Evolutionary conservation across 2,888 invertebrate species (phyloP), one percentile per base, ranked within the genome.

Genomic region (Hydropsyche betteni): DNA sequence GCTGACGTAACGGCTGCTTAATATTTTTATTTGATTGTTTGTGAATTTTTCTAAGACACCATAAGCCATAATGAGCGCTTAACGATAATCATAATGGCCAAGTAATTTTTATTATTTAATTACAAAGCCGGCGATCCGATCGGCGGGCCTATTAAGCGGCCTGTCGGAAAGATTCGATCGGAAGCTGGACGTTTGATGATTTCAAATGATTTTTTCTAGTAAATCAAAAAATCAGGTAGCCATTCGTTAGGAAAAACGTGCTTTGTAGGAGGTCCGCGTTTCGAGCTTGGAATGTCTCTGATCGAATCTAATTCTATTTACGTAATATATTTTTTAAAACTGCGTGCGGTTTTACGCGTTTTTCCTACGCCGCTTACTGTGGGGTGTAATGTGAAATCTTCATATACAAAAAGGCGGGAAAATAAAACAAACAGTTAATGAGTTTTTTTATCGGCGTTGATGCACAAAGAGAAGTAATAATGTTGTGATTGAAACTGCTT

Each of bases 201-300:
- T 44, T 44, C 10, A 44, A 44, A 44, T 44, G 44, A 44, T 44
- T 14, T 55, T 55, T 55, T 55, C 16, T 55, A 55, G 55, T 55
- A 55, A 55, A 55, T 55, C 55, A 55, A 16, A 55, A 55, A 55
- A 55, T 55, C 55, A 55, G 55, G 55, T 55, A 55, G 55, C 55
- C 74, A 44, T 61, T 68, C 44, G 68, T 74, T 51, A 53, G 50
- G 61, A 52, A 50, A 68, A 68, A 74, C 74, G 74, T 52, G 74
- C 74, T 50, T 68, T 51, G 68, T 74, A 74, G 74, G 74, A 74
- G 74, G 74, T 74, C 74, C 73, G 10, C 51, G 74, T 51, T 74
- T 68, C 68, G 74, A 10, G 64, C 68, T 68, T 68, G 74, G 68
- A 51, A 68, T 52, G 74, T 69, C 69, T 69, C 69, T 44, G 69